Conservation (phyloP, 2,888 invertebrate species). For the Agonopterix alstromeriana region DNA sequence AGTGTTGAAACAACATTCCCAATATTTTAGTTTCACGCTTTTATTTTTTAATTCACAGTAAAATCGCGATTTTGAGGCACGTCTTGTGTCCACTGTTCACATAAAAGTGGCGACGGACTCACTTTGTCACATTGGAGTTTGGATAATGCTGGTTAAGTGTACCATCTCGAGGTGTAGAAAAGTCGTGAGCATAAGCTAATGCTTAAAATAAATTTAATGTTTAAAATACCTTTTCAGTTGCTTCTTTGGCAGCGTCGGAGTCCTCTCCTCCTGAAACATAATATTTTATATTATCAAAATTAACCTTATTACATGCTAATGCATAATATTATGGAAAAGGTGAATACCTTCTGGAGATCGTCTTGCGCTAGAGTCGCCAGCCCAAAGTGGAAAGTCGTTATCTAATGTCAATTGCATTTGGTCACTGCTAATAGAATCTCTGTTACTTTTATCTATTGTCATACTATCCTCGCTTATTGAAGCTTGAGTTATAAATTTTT, state of each 20-base stretch:
- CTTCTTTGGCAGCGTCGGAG: conserved; percentile 50
- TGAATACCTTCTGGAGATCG: conserved; percentile 84
- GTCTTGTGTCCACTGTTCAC: too few relatives aligned
- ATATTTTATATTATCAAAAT: background rate
- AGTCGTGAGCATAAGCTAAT: too few relatives aligned
- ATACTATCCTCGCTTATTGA: conserved; percentile 24
- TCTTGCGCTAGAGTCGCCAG: conserved; percentile 81
- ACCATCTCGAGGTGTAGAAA: too few relatives aligned
- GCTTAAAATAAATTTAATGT: too few relatives aligned
- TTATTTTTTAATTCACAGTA: too few relatives aligned
- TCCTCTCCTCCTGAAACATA: conserved; percentile 58
- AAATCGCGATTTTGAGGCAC: too few relatives aligned
- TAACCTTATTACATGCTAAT: background rate
- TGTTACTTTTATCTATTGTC: conserved; percentile 24
- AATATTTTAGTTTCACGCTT: too few relatives aligned
- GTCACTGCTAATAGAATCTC: conserved; percentile 53
- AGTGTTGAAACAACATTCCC: too few relatives aligned
- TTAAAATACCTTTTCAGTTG: conserved; percentile 42
- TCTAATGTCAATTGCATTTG: conserved; percentile 35
- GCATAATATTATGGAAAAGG: background rate
- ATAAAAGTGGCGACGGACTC: too few relatives aligned
- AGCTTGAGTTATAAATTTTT: conserved; percentile 26
- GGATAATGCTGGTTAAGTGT: too few relatives aligned
- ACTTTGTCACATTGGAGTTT: too few relatives aligned
- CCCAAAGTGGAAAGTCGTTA: conserved; percentile 72